Percentiles rank a stretch among this genome's conserved stretches.
phyloP scores from a whole-genome alignment of 2,797 vertebrate genomes.

The Cyprinodon diabolis region DNA sequence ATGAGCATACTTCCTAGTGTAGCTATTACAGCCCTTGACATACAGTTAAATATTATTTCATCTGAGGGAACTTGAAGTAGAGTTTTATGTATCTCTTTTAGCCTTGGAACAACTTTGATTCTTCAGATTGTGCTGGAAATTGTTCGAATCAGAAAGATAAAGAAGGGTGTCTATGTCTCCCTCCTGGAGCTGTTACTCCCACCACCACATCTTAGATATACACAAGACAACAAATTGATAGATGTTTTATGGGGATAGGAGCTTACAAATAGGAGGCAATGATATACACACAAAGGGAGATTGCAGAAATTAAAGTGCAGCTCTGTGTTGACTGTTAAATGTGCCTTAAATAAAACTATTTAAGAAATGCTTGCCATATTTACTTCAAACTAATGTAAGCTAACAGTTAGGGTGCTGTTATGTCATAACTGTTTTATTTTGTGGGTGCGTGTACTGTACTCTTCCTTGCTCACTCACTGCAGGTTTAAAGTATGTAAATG shows the following conservation, averaged over 20 bases:
- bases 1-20: background rate
- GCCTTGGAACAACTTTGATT: background rate
- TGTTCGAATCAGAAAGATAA: background rate
- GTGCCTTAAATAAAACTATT: slow-evolving; percentile 48
- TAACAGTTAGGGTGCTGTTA: slow-evolving; percentile 53
- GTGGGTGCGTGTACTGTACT: slow-evolving; percentile 56
- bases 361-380: slow-evolving; percentile 56
- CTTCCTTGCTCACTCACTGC: slow-evolving; percentile 52
- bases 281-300: slow-evolving; percentile 14
- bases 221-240: background rate
- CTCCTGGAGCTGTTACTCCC: background rate
- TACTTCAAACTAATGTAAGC: slow-evolving; percentile 68
- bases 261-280: slow-evolving; percentile 7
- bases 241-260: slow-evolving; percentile 13
- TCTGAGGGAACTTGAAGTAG: background rate
- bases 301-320: slow-evolving; percentile 30
- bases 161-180: background rate
- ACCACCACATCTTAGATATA: background rate
- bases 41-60: background rate
- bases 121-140: background rate
- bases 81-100: background rate
- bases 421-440: slow-evolving; percentile 74
- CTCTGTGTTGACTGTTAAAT: slow-evolving; percentile 17
- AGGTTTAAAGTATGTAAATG: slow-evolving; percentile 53
- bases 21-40: background rate